Evolutionary conservation across 2,888 invertebrate genomes (phyloP).

Genomic region (Sinelater perroti): DNA sequence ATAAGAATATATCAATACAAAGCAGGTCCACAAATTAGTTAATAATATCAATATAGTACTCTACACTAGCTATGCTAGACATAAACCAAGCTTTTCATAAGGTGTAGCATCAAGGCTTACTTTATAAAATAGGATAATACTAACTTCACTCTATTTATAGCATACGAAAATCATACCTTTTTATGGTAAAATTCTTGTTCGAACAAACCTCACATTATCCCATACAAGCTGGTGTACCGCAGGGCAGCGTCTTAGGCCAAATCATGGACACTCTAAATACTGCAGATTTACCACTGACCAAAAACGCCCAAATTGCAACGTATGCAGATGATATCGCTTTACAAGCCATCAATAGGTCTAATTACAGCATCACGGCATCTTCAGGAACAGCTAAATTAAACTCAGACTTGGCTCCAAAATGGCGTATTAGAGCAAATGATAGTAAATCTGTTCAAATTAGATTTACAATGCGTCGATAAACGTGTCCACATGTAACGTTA

Average conservation of each 20-base stretch:
- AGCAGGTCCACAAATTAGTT: neutral
- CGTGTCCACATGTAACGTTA: too few species aligned
- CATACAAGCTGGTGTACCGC: too few species aligned
- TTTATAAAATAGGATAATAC: too few species aligned
- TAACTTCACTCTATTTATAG: too few species aligned
- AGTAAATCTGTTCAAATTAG: neutral
- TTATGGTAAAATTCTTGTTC: too few species aligned
- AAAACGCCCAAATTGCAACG: neutral
- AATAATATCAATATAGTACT: neutral
- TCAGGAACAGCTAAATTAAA: slow-evolving; percentile 1
- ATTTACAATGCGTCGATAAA: slow-evolving; percentile 8
- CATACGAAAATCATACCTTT: too few species aligned
- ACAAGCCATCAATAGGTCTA: neutral
- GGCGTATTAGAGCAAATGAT: slow-evolving; percentile 2
- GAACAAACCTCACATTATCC: too few species aligned
- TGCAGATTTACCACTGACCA: neutral
- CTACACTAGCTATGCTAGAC: neutral
- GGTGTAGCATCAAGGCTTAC: too few species aligned
- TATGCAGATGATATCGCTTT: neutral
- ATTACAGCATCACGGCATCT: neutral
- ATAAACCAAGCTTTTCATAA: neutral
- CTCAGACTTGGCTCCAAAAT: neutral
- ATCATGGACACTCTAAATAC: neutral
- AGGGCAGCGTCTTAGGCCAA: neutral
- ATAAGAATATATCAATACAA: neutral